These are phyloP conservation scores for Sardinella longiceps DNA, from an alignment of 2,797 vertebrate genomes.

Conservation along the genomic window DNA sequence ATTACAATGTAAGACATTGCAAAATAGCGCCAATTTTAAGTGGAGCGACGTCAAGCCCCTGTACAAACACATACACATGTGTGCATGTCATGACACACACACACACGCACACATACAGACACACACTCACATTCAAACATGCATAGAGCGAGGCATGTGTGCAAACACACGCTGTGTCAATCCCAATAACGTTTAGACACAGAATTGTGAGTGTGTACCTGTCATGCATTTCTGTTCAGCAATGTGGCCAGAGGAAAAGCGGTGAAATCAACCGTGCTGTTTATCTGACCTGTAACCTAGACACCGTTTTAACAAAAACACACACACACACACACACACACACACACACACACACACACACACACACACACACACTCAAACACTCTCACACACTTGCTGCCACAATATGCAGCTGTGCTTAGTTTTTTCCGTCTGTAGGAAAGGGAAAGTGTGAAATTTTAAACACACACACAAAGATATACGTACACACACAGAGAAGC, in stretches of 20 bases:
- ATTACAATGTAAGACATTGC: no score
- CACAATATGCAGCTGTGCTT: conserved; percentile 22
- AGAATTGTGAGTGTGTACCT: conserved; percentile 28
- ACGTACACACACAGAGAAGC: conserved; percentile 31
- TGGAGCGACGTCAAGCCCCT: no score
- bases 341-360: background rate
- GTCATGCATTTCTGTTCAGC: conserved; percentile 28
- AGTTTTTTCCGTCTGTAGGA: no score
- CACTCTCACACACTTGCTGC: conserved; percentile 2
- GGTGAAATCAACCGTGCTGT: conserved; percentile 27
- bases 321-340: background rate
- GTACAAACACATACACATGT: background rate
- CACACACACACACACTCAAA: background rate
- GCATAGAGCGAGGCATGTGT: background rate
- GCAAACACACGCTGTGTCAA: background rate
- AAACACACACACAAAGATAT: background rate
- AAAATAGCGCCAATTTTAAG: no score
- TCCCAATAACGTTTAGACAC: background rate
- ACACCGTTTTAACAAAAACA: background rate
- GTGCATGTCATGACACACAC: background rate
- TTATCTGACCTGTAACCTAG: conserved; percentile 36
- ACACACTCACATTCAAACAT: background rate
- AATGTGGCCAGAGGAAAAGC: background rate
- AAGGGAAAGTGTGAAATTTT: no score
- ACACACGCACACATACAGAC: background rate